Evolutionary conservation across 1,140 invertebrate genomes (phyloP), one percentile per base, ranked within the genome.

Genomic region (Cecropterus lyciades): DNA sequence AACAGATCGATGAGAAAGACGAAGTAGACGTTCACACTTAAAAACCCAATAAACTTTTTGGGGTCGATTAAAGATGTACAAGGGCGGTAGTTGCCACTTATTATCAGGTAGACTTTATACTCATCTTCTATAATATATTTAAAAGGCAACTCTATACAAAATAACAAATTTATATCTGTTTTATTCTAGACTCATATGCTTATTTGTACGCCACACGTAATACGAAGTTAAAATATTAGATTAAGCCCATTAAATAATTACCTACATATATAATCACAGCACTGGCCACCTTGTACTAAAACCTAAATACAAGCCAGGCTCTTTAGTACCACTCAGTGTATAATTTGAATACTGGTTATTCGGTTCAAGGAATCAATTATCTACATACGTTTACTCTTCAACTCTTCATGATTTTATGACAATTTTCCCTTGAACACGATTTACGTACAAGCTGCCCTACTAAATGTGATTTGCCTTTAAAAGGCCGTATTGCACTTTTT

Each of bases 241-340:
- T 49, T 49, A 24, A 51, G 11, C 14, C 20, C 48, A 49, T 6
- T 24, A 30, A 51, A 11, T 27, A 5, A 13, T 30, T n/a, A n/a
- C n/a, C n/a, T 51, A 30, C 17, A 51, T 20, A 53, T 33, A 75
- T 75, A 72, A 72, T 69, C 65, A 57, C 13, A 68, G 48, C 46
- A 51, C 48, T 40, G 71, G n/a, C n/a, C n/a, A n/a, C 81, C 84
- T 85, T 85, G 79, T 76, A 70, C 82, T 75, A 77, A 84, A 87
- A 82, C 78, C 77, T 84, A 80, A 75, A 79, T 79, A 72, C 5
- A 33, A 59, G 64, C 48, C 60, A 75, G 75, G 69, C 73, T 74
- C 56, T 20, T 71, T 46, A 53, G 24, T 56, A 43, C 43, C 64
- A 67, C 57, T 70, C 33, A 55, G 49, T 59, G 55, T 67, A 71